Evolutionary conservation across 53 echinoderm and acorn worm species (phyloP), one percentile per base, ranked within the genome.

Genomic region (Mesocentrotus franciscanus): DNA sequence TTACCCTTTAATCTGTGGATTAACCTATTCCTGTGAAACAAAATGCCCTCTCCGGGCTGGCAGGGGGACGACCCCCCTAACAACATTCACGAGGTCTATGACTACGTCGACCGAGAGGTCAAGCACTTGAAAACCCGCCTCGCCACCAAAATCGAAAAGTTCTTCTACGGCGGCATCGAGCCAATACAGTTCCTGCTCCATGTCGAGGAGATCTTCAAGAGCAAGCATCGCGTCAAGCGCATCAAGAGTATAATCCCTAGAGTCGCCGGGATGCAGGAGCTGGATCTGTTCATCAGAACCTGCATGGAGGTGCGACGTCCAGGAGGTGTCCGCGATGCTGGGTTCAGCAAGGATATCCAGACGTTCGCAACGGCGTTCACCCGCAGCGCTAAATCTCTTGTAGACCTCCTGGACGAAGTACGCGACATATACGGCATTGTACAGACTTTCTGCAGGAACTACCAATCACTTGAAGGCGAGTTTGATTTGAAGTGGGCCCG

Each of bases 191-290:
- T 97, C 78, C 81, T 98, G 35, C 96, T 98, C 24, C 98, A 98
- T 36, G 94, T 98, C 56, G 98, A 98, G 90, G 98, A 98, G 92
- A 97, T 97, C 78, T 98, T 98, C 62, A 98, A 98, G 92, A 97
- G 96, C 93, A 98, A 98, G 70, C 97, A 97, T n/a, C 96, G 97
- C 6, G 96, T 97, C n/a, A 98, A 97, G 60, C 85, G 97, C 18
- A 95, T 98, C 87, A 98, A 98, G 91, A 92, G 78, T 36, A 81
- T 95, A 39, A 95, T 96, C 55, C 97, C 98, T 7, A 95, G 95
- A 92, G 94, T 98, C 20, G 95, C 96, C 9, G 97, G 97, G 10
- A 95, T 95, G 96, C 79, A 95, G 29, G 98, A 98, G 92, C 36
- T 98, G 83, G 97, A 98, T 16, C 84, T 98, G 57, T 98, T 97